Base-by-base conservation (phyloP, 2,888 invertebrate genomes). In the Idaea dimidiata region DNA sequence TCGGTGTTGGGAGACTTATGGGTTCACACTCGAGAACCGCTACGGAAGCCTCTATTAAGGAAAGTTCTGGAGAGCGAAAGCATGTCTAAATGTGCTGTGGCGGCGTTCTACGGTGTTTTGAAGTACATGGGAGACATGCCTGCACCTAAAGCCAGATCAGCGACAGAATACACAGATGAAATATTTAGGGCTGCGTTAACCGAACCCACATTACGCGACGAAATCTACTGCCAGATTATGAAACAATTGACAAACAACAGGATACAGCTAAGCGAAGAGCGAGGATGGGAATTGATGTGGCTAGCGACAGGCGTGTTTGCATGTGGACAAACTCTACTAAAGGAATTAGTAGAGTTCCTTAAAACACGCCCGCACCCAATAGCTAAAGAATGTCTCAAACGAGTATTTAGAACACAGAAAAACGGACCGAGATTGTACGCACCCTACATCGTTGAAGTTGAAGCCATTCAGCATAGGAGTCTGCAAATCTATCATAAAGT, bases 261-360 rank as follows among this genome's bases (percentile, higher is more conserved):
- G 69, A 96, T 96, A 80, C 94, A 94, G 61, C 87, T 96, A 60
- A 98, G 98, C 80, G 98, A 98, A 84, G 97, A 98, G 83, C 93
- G 97, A 64, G 98, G 98, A 0, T 99, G 99, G 99, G 98, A 99
- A 83, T 87, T 99, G 66, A 94, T 99, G 94, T 99, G 98, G 96
- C 90, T 99, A 63, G 95, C 95, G 5, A 97, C 97, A 0, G 98
- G 98, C 0, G 93, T 97, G 58, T 97, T 97, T 87, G 93, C 95
- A 10, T 97, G 97, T 72, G 96, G 96, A 69, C 95, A 95, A 71
- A 88, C 92, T 6, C 93, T 99, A 0, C 89, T 96, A 70, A 96
- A 96, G 77, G 97, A 97, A 82, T 83, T 97, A 10, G 94, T 94
- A 0, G 94, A 95, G 69, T 97, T 98, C 78, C 88, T 98, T 43